Evolutionary conservation across 2,113 vertebrate genomes (phyloP).

Genomic region (Furnarius figulus): DNA sequence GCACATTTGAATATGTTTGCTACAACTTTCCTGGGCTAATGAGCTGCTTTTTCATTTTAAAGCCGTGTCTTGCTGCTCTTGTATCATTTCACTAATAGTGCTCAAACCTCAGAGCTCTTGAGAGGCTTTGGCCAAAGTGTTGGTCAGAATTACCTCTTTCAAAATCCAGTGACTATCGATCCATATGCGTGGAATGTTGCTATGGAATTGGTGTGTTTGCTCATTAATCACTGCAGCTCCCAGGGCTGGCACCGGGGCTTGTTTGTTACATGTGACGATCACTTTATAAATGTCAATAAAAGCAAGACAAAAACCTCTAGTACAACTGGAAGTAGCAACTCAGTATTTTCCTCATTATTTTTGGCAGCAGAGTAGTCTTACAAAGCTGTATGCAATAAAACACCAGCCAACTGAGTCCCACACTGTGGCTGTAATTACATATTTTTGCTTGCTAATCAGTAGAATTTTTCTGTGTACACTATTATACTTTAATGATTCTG

Average conservation of each 20-base stretch:
- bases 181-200: neutral
- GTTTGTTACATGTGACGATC: conserved; percentile 56
- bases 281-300: conserved; percentile 74
- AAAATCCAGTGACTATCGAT: neutral
- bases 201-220: conserved; percentile 22
- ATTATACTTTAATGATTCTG: conserved; percentile 58
- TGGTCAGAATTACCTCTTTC: neutral
- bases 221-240: conserved; percentile 41
- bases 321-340: conserved; percentile 63
- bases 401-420: conserved; percentile 55
- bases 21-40: neutral
- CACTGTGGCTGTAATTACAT: conserved; percentile 62
- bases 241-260: conserved; percentile 52
- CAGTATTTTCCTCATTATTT: conserved; percentile 66
- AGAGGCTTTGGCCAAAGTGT: neutral
- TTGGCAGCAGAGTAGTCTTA: conserved; percentile 55
- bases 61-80: neutral
- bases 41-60: neutral
- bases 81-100: neutral
- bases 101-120: neutral
- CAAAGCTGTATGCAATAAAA: conserved; percentile 24
- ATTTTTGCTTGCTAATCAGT: conserved; percentile 68
- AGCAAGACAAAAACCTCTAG: conserved; percentile 63
- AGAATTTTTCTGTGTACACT: conserved; percentile 62
- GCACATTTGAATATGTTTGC: neutral